These are phyloP conservation scores for Hydrophis major DNA, from an alignment of 2,797 vertebrate genomes.

Conservation along the genomic window DNA sequence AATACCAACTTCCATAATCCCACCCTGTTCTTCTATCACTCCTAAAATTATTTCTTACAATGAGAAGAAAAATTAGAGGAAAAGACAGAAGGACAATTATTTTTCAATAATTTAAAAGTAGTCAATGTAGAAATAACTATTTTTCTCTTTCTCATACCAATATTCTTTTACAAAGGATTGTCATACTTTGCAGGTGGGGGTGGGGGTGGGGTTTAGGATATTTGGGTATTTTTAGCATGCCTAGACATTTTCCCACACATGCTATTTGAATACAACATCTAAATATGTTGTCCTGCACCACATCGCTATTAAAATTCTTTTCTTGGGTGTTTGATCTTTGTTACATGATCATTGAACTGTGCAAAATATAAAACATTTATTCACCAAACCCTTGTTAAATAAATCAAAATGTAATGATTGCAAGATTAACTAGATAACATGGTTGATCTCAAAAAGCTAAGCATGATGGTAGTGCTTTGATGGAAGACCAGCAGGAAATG, in stretches of 20 bases:
- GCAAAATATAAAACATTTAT: neutral
- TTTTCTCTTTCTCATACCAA: neutral
- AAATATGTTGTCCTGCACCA: neutral
- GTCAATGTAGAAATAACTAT: neutral
- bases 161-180: neutral
- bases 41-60: neutral
- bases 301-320: neutral
- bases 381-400: neutral
- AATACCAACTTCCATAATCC: neutral
- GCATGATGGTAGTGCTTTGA: neutral
- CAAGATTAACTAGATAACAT: neutral
- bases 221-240: neutral
- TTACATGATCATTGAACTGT: neutral
- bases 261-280: neutral
- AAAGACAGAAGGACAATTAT: neutral
- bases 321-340: neutral
- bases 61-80: neutral
- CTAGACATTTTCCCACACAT: neutral
- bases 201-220: neutral
- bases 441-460: neutral
- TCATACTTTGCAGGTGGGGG: too few species aligned
- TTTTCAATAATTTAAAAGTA: neutral
- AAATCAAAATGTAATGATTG: neutral
- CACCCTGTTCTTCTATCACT: neutral
- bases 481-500: neutral